Conservation (phyloP, 2,113 vertebrate species). For the Salminus brasiliensis region DNA sequence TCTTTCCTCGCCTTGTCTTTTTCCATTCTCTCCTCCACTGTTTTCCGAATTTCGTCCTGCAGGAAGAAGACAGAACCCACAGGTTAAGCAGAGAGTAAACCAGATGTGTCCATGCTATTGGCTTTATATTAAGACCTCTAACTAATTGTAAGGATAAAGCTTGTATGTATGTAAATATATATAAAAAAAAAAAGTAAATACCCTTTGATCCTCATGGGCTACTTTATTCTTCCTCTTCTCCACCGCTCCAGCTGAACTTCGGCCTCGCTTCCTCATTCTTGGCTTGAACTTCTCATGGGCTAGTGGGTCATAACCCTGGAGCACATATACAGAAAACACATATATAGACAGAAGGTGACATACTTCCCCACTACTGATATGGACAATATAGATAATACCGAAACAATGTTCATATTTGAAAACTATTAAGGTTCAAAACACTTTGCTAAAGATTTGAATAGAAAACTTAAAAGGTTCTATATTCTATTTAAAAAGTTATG, state of each 20-base stretch:
- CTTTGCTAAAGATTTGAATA: too few relatives aligned
- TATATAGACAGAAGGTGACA: too few relatives aligned
- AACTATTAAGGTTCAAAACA: too few relatives aligned
- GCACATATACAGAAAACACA: not conserved
- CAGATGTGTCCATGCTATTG: not conserved
- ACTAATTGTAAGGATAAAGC: not conserved
- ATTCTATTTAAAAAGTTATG: too few relatives aligned
- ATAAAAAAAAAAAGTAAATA: constrained; percentile 63
- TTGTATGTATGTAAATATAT: not conserved
- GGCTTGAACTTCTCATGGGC: constrained; percentile 80
- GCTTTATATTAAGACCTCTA: not conserved
- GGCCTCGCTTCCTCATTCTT: constrained; percentile 79
- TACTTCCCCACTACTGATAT: too few relatives aligned
- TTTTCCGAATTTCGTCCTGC: constrained; percentile 77
- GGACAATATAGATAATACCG: too few relatives aligned
- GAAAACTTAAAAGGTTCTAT: too few relatives aligned
- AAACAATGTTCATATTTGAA: too few relatives aligned
- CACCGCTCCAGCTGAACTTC: constrained; percentile 77
- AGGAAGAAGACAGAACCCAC: not conserved
- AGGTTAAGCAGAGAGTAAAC: not conserved
- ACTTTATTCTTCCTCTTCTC: constrained; percentile 85
- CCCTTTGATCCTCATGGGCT: constrained; percentile 81
- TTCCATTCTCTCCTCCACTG: constrained; percentile 66
- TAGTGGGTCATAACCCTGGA: constrained; percentile 85
- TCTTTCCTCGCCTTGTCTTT: constrained; percentile 53